Evolutionary conservation across 2,888 invertebrate genomes (phyloP), one percentile per base, ranked within the genome.

Genomic region (Apantesis nais): DNA sequence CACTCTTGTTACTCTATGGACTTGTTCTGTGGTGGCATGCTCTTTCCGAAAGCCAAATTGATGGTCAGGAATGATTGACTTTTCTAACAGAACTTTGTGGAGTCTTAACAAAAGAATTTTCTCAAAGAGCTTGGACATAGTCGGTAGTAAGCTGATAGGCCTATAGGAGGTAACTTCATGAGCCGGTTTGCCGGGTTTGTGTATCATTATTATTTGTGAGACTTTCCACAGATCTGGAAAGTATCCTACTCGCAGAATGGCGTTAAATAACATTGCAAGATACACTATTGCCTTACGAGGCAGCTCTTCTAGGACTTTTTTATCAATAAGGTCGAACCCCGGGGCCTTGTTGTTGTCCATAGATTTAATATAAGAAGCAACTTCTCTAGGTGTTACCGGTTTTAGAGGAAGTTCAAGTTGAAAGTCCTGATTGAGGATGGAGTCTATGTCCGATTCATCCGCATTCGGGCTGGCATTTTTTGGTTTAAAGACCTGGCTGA

Each of bases 371-470:
- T 16, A 5, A 22, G 22, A 8, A 12, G 5, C 2, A 19, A 55
- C 22, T 12, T 22, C 55, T 25, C n/a, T 22, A 9, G 55, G 61
- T 19, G 34, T 61, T 16, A 34, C 61, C 5, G 16, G 1, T 61
- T 61, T 61, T 9, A 61, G 8, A 1, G 61, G 19, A 0, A 61
- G 16, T 22, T 34, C 19, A n/a, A 69, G 19, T 29, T 69, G 64
- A 9, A 60, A 60, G 31, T 64, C 69, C 8, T 65, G 61, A 7
- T 61, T 25, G 12, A 60, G n/a, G 52, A n/a, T 52, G 19, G 52
- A 22, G 8, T 7, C n/a, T 52, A 7, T 52, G 52, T 52, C 52
- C 7, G n/a, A 4, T n/a, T 52, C 52, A 52, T 52, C 52, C 1
- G 19, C 7, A 52, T 52, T 52, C n/a, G 52, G 52, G 19, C 52